Evolutionary conservation across 1,140 invertebrate species (phyloP), one percentile per base, ranked within the genome.

Genomic region (Bombus vancouverensis): DNA sequence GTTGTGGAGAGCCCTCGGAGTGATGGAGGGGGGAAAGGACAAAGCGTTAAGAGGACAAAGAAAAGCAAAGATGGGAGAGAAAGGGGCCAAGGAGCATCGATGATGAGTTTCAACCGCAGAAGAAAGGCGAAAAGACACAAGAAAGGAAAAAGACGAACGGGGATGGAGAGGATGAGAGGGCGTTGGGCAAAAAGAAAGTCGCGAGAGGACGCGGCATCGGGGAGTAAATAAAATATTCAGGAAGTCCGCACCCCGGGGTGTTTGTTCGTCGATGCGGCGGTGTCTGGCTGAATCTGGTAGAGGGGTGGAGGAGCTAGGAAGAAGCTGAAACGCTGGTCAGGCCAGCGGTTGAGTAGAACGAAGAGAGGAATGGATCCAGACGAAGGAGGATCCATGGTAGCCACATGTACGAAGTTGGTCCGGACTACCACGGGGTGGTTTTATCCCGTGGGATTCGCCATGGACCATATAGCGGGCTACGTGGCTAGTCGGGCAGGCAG

Each of bases 201-300:
- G 72, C 75, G 66, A 83, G 81, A 76, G 73, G 81, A 91, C 81
- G 75, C 57, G 12, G 47, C n/a, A 75, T 80, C 66, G 80, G 78
- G 68, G 81, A 92, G 88, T 93, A 91, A 93, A 93, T 94, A 93
- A 94, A 94, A 93, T 93, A 94, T 94, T 93, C 90, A 93, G 84
- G 86, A 88, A 90, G 85, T 82, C 74, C 75, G 39, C 83, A 81
- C 88, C 87, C 65, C 86, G 80, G 87, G 87, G 91, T 88, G 93
- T 93, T 94, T 90, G 92, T 93, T 93, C 89, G 91, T 81, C 79
- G 89, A 92, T 90, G 85, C 47, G 47, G 85, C 81, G 88, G 89
- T 91, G 92, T 91, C 87, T 91, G 83, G 85, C 82, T 73, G 74
- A 81, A 83, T 15, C 37, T 12, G 34, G 78, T 81, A 86, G 83